These are phyloP conservation scores for Calypte anna DNA, from an alignment of 2,113 vertebrate species.

Conservation along the genomic window DNA sequence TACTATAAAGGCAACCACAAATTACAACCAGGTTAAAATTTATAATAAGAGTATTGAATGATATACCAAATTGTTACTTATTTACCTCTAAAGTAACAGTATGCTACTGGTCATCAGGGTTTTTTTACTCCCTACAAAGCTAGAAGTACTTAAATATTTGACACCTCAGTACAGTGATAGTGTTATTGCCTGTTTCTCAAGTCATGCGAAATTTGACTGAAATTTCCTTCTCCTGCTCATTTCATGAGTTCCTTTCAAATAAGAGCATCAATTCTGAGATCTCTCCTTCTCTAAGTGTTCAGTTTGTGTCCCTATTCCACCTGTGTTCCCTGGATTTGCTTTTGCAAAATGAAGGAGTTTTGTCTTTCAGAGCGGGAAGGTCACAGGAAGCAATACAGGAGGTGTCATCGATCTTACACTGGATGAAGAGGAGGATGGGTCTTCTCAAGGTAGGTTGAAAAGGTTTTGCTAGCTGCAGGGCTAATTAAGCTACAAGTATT, in stretches of 20 bases:
- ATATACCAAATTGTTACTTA: not conserved
- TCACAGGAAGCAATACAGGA: conserved; percentile 67
- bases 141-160: not conserved
- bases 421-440: conserved; percentile 80
- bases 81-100: not conserved
- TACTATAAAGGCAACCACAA: not conserved
- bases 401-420: conserved; percentile 85
- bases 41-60: not conserved
- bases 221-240: not conserved
- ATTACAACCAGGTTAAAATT: not conserved
- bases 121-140: not conserved
- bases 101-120: not conserved
- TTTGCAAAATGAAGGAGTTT: conserved; percentile 71
- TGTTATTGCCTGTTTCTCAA: not conserved
- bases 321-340: conserved; percentile 36
- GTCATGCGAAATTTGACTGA: not conserved
- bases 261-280: not conserved
- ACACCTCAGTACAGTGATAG: not conserved
- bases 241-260: not conserved
- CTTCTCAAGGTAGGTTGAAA: conserved; percentile 70
- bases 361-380: conserved; percentile 79
- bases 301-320: not conserved
- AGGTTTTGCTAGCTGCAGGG: not conserved
- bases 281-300: not conserved
- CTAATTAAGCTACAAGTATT: not conserved